Evolutionary conservation across 2,113 vertebrate genomes (phyloP), one percentile per base, ranked within the genome.

Genomic region (Lampris megalopsis): DNA sequence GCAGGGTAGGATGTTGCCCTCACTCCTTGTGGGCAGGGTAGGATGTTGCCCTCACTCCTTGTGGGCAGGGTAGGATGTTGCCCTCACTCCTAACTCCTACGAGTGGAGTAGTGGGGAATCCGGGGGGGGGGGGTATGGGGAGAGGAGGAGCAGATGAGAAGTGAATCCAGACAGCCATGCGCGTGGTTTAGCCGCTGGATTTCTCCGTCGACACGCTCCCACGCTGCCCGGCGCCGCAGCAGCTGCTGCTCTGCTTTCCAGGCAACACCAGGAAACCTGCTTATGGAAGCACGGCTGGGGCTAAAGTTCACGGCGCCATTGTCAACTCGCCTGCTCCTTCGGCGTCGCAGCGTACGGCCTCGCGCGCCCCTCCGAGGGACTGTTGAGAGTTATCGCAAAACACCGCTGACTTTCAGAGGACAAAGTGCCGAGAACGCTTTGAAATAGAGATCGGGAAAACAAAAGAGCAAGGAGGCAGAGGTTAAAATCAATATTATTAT

Each of bases 331-430:
- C 80, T 84, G 82, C 88, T 90, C 86, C 75, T 60, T 84, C 83
- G 69, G 74, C 74, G 74, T 70, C 68, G 36, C 59, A 74, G 66
- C 58, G 67, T 74, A 60, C 70, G 63, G 38, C 77, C 82, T 77
- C 68, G 75, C 79, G 77, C 60, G 45, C 58, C 47, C 78, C 81
- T 86, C 83, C 13, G 61, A 85, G 47, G 57, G 69, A 77, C 54
- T 85, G 86, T 87, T 87, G 68, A 72, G 82, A 84, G 80, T 68
- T 76, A 70, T 90, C 82, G 67, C 75, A 73, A 80, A 84, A 83
- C 82, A 75, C 73, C 82, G 80, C 68, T 90, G 86, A 90, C 88
- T 91, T 90, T 90, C 83, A 82, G 85, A 89, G 86, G 86, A 88
- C 87, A 85, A 86, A 68, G 68, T 70, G 73, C 77, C 67, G 47